These are phyloP conservation scores for Falco novaeseelandiae DNA, from an alignment of 2,797 vertebrate species.

Conservation along the genomic window DNA sequence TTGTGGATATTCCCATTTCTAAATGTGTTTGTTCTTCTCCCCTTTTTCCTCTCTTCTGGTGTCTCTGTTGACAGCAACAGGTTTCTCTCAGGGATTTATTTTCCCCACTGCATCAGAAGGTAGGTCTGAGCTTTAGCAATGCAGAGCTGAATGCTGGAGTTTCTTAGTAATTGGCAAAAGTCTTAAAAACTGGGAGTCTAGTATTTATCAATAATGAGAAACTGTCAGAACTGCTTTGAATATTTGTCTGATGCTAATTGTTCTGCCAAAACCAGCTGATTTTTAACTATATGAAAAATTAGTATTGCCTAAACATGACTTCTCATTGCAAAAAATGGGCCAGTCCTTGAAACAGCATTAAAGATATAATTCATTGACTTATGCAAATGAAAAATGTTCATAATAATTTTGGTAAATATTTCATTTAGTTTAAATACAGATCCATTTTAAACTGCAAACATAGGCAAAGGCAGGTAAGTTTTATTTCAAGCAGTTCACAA, in stretches of 20 bases:
- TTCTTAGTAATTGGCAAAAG: not conserved
- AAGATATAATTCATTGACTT: slow-evolving; percentile 24
- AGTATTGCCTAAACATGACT: not conserved
- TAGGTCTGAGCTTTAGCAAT: not conserved
- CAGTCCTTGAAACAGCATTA: not conserved
- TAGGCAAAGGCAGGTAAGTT: not conserved
- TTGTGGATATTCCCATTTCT: not conserved
- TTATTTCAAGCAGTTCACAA: not conserved
- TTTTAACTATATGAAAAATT: not conserved
- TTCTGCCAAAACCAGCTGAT: not conserved
- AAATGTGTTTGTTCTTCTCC: not conserved
- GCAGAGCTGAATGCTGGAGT: not conserved
- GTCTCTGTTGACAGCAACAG: not conserved
- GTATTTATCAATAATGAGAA: not conserved
- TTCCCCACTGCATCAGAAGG: not conserved
- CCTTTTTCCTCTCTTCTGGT: not conserved
- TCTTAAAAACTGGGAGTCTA: not conserved
- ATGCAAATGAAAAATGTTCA: slow-evolving; percentile 29
- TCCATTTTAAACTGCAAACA: slow-evolving; percentile 28
- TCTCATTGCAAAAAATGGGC: not conserved
- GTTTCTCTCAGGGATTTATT: not conserved
- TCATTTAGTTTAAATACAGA: slow-evolving; percentile 27
- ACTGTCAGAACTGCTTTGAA: not conserved
- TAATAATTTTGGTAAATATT: slow-evolving; percentile 53
- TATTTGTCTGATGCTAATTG: not conserved